Base-by-base conservation (phyloP, 2,888 invertebrate genomes). In the Drosophila eohydei region DNA sequence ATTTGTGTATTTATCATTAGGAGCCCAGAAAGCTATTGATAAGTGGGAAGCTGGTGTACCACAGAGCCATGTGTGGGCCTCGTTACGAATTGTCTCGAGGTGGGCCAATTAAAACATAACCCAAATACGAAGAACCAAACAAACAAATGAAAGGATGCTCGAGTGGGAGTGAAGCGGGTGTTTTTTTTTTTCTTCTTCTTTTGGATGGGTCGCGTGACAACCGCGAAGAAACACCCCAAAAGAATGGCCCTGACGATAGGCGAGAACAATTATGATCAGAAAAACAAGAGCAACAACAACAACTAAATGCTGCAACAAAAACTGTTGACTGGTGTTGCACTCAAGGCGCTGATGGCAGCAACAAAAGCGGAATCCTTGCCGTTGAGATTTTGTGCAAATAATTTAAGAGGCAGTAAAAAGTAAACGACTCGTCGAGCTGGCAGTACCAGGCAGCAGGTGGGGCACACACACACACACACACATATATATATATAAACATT, bases 91-190 rank as follows among this genome's bases (percentile, higher is more conserved):
- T 60, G 71, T 71, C 71, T 71, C 44, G 56, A 85, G 83, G 74
- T 65, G 66, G 88, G 89, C 90, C 92, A 92, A 92, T 92, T 92
- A 92, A 92, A 92, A 91, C 79, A 86, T 92, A 91, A 92, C 91
- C 92, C 91, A 91, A 92, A 92, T 91, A 90, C 90, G 89, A 78
- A 69, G 54, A 86, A 52, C 52, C 60, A 76, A 74, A 68, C 72
- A 71, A 60, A 73, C 72, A 85, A 80, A 78, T 57, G 50, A 61
- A 52, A 61, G 40, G 12, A 32, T 21, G 54, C 71, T 74, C 16
- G 43, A 63, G 32, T 43, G 55, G 16, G 36, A 38, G 46, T 28
- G 41, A 16, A 38, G 28, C 6, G 43, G 3, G 26, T 9, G 11
- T 40, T 52, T 46, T 38, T 40, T 46, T 36, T 26, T 30, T 12